phyloP scores from a whole-genome alignment of 2,797 vertebrate species.

The Dendrocincla tyrannina region DNA sequence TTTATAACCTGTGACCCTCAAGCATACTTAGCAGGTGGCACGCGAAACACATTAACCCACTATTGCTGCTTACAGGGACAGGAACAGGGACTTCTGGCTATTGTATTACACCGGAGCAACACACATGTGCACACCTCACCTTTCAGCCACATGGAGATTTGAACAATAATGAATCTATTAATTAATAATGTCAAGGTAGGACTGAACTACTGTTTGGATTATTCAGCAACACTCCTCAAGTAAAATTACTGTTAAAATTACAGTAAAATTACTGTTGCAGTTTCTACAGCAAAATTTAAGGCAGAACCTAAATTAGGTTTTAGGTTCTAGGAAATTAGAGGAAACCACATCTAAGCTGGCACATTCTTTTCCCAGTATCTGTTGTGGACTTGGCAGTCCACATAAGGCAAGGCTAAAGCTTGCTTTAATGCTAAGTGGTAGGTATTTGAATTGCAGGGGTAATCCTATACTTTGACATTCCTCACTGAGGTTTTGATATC shows the following conservation, averaged over 20 bases:
- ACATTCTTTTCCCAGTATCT: not conserved
- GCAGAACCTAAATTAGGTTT: too few species aligned
- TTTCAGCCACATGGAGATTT: not conserved
- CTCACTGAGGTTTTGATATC: not conserved
- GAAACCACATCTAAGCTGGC: not conserved
- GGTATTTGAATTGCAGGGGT: not conserved
- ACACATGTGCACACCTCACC: not conserved
- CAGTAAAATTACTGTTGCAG: not conserved
- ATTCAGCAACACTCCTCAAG: not conserved
- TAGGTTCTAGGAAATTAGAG: not conserved
- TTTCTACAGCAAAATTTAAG: not conserved
- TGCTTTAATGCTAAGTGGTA: not conserved
- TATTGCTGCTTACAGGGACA: not conserved
- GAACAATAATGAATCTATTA: not conserved
- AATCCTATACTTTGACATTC: not conserved
- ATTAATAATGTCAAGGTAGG: not conserved
- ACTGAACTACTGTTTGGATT: not conserved
- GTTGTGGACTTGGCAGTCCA: not conserved
- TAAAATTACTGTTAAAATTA: not conserved
- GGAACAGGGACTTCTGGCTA: not conserved
- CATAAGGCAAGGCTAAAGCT: not conserved
- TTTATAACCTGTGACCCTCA: not conserved
- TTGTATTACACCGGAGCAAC: not conserved
- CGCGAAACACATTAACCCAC: fast-evolving
- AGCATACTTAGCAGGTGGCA: not conserved